Evolutionary conservation across 1,140 invertebrate genomes (phyloP).

Genomic region (Penaeus japonicus): DNA sequence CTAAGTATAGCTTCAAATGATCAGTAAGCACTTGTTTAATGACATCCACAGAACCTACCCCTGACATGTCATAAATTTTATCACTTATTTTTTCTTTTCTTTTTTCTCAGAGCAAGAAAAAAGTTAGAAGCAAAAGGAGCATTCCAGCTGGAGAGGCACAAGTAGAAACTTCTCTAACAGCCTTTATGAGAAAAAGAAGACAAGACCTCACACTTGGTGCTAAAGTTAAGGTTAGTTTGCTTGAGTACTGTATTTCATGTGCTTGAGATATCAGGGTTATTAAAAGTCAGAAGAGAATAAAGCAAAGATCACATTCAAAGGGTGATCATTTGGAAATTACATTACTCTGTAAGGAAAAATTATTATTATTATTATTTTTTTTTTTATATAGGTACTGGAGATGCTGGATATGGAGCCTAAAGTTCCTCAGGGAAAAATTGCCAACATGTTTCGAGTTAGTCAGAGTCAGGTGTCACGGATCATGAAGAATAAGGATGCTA

Average conservation of each 20-base stretch:
- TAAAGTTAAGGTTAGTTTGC: constrained; percentile 24
- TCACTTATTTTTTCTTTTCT: not conserved
- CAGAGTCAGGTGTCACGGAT: constrained; percentile 54
- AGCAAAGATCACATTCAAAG: too few species aligned
- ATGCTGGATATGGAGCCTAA: constrained; percentile 48
- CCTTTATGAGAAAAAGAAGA: constrained; percentile 36
- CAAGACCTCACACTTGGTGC: constrained; percentile 41
- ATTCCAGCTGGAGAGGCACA: not conserved
- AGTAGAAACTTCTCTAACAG: not conserved
- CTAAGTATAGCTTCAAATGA: not conserved
- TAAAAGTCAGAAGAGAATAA: too few species aligned
- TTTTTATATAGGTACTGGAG: constrained; percentile 44
- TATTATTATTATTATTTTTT: not conserved
- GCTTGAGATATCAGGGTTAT: too few species aligned
- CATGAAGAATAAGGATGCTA: constrained; percentile 49
- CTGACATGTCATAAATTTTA: not conserved
- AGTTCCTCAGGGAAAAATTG: constrained; percentile 51
- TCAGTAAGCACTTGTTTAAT: not conserved
- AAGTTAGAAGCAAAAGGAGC: not conserved
- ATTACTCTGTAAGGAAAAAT: too few species aligned
- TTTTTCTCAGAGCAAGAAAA: constrained; percentile 20
- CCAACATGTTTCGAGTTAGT: constrained; percentile 50
- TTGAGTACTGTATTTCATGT: too few species aligned
- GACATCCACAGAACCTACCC: not conserved
- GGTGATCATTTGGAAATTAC: not conserved